Evolutionary conservation across 2,888 invertebrate genomes (phyloP).

Genomic region (Plutella xylostella): DNA sequence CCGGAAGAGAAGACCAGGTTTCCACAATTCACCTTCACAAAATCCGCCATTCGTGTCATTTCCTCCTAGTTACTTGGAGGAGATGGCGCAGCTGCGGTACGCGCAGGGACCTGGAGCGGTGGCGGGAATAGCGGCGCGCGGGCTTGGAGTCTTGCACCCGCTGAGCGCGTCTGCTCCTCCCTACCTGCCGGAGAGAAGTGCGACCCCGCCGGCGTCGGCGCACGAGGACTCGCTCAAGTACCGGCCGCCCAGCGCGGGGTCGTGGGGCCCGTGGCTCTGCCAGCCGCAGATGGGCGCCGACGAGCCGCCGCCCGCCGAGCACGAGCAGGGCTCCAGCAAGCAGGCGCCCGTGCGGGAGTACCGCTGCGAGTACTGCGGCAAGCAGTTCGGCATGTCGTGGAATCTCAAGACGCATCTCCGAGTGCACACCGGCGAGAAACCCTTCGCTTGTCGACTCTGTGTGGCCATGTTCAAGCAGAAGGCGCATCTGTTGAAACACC

Average conservation of each 20-base stretch:
- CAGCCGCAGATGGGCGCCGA: conserved; percentile 73
- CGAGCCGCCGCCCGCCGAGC: conserved; percentile 55
- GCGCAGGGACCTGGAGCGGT: conserved; percentile 71
- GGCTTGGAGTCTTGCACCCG: conserved; percentile 68
- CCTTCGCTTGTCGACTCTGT: conserved; percentile 88
- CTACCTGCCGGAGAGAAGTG: conserved; percentile 72
- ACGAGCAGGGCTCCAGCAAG: conserved; percentile 67
- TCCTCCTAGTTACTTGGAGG: conserved; percentile 80
- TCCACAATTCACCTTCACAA: conserved; percentile 88
- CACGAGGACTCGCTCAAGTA: conserved; percentile 71
- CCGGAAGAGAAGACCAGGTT: conserved; percentile 86
- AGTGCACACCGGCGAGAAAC: conserved; percentile 90
- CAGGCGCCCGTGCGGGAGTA: conserved; percentile 83
- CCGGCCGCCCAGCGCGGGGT: conserved; percentile 78
- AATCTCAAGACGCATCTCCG: conserved; percentile 90
- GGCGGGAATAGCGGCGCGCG: conserved; percentile 69
- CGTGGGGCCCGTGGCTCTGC: conserved; percentile 77
- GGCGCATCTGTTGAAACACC: conserved; percentile 87
- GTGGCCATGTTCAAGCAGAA: conserved; percentile 95
- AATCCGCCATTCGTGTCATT: conserved; percentile 90
- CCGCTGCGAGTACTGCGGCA: conserved; percentile 89
- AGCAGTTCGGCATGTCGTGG: conserved; percentile 94
- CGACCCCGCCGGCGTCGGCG: conserved; percentile 71
- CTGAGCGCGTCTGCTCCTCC: conserved; percentile 82
- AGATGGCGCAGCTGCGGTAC: conserved; percentile 73